phyloP scores from a whole-genome alignment of 2,797 vertebrate genomes.

The Sebastolobus altivelis region DNA sequence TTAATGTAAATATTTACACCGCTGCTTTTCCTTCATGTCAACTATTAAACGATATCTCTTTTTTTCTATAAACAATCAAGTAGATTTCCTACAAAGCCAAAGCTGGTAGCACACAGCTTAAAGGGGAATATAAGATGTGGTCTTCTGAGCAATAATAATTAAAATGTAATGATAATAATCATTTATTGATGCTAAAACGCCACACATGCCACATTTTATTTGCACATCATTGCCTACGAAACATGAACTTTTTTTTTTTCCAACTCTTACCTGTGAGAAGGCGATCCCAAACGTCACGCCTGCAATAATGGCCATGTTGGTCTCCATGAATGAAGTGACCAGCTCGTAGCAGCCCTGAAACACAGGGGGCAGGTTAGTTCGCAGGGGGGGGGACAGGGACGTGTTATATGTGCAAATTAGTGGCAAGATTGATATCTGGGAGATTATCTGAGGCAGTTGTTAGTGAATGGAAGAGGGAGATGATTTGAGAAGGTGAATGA shows the following conservation, averaged over 20 bases:
- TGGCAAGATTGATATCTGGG: slow-evolving; percentile 54
- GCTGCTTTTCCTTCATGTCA: neutral
- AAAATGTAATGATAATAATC: neutral
- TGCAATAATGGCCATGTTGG: slow-evolving; percentile 97
- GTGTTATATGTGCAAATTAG: slow-evolving; percentile 57
- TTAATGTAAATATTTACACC: neutral
- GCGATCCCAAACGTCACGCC: slow-evolving; percentile 97
- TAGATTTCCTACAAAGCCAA: neutral
- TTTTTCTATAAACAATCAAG: neutral
- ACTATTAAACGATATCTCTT: neutral
- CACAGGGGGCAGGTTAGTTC: slow-evolving; percentile 64
- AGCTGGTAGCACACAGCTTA: neutral
- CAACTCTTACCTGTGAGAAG: slow-evolving; percentile 91
- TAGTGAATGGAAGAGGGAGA: slow-evolving; percentile 28
- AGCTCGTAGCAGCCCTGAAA: slow-evolving; percentile 95
- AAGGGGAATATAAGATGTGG: neutral
- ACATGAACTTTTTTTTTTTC: neutral
- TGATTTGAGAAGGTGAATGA: slow-evolving; percentile 30
- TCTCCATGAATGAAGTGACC: slow-evolving; percentile 97
- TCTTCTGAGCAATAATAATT: neutral
- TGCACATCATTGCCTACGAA: neutral
- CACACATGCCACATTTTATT: neutral
- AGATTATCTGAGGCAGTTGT: slow-evolving; percentile 48
- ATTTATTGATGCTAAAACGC: neutral
- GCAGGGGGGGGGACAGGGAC: slow-evolving; percentile 42